phyloP scores from a whole-genome alignment of 2,888 invertebrate genomes.

The Danaus chrysippus region DNA sequence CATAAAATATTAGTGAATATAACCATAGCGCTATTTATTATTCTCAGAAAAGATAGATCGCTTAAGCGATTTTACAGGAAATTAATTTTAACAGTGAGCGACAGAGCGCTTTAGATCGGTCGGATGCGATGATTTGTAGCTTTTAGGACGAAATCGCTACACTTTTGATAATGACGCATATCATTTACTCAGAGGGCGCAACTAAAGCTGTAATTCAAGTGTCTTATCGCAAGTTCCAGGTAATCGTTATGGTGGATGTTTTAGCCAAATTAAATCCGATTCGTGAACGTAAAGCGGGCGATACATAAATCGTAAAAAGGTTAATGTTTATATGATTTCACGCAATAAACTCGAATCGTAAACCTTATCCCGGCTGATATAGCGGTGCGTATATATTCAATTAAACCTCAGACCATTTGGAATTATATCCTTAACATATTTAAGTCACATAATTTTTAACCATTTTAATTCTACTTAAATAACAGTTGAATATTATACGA shows the following conservation, averaged over 20 bases:
- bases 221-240: conserved; percentile 53
- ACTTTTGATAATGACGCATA: conserved; percentile 66
- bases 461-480: neutral
- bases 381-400: conserved; percentile 22
- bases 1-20: conserved; percentile 56
- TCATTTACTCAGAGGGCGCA: conserved; percentile 62
- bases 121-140: conserved; percentile 64
- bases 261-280: conserved; percentile 43
- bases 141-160: conserved; percentile 59
- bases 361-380: conserved; percentile 24
- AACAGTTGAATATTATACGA: neutral
- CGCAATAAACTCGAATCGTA: conserved; percentile 27
- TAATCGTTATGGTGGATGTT: conserved; percentile 44
- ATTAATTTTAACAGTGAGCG: conserved; percentile 75
- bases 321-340: conserved; percentile 26
- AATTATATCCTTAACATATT: conserved; percentile 2
- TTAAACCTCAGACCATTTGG: conserved; percentile 12
- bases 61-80: conserved; percentile 72
- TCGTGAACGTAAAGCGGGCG: conserved; percentile 26
- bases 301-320: conserved; percentile 27
- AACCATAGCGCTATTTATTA: conserved; percentile 50
- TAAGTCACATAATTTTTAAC: conserved; percentile 1
- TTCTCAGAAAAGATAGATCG: conserved; percentile 73
- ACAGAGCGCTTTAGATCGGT: conserved; percentile 55
- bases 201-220: conserved; percentile 55